Percentiles rank a stretch among this genome's conserved stretches.
These are phyloP conservation scores for Hofmannophila pseudospretella DNA, from an alignment of 2,888 invertebrate genomes.

Conservation along the genomic window DNA sequence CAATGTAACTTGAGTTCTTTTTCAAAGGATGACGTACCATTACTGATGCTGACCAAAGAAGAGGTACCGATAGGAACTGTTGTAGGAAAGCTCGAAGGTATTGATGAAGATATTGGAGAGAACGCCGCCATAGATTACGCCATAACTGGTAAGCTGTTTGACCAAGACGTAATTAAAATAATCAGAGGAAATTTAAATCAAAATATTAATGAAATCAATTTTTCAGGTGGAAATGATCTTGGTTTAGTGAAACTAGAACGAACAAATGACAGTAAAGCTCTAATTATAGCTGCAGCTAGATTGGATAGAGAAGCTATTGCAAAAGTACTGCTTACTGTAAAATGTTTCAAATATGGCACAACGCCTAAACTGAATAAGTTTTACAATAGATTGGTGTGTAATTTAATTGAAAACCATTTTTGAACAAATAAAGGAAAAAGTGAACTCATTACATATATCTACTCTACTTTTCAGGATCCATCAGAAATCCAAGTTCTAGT, in stretches of 20 bases:
- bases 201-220: background rate
- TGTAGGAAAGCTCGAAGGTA: constrained; percentile 82
- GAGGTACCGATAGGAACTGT: constrained; percentile 81
- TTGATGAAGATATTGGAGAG: constrained; percentile 85
- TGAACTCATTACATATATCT: background rate
- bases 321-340: constrained; percentile 79
- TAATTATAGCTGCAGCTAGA: constrained; percentile 78
- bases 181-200: background rate
- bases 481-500: constrained; percentile 82
- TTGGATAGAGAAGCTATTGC: constrained; percentile 82
- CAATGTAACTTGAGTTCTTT: background rate
- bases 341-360: constrained; percentile 80
- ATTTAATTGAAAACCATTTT: background rate
- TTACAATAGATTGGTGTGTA: constrained; percentile 79
- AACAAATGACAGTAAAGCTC: constrained; percentile 80
- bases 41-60: constrained; percentile 81
- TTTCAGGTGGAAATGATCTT: constrained; percentile 82
- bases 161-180: background rate
- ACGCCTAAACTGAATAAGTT: constrained; percentile 61
- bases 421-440: background rate
- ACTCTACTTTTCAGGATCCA: constrained; percentile 78
- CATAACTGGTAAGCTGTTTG: constrained; percentile 77
- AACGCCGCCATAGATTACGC: constrained; percentile 87
- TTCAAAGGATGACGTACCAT: constrained; percentile 79
- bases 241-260: constrained; percentile 80